These are phyloP conservation scores for Megaptera novaeangliae DNA, from an alignment of 2,113 vertebrate genomes.

Conservation along the genomic window DNA sequence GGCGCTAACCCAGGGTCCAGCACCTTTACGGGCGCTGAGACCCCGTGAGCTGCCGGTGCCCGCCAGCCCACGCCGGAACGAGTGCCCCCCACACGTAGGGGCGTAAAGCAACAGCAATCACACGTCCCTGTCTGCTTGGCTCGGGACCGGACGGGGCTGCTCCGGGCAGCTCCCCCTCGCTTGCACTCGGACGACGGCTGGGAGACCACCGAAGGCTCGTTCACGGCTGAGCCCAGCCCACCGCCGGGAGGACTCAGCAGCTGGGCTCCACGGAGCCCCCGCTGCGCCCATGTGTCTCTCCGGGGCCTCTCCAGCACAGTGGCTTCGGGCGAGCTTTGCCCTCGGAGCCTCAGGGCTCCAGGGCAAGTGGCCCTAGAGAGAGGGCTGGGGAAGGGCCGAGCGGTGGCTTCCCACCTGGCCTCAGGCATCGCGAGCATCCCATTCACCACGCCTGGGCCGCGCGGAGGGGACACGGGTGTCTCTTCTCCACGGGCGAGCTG, in stretches of 20 bases:
- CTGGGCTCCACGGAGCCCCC: too few species aligned
- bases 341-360: background rate
- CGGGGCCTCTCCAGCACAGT: rapidly evolving
- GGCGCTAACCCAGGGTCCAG: too few species aligned
- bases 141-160: background rate
- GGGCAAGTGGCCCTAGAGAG: background rate
- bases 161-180: rapidly evolving
- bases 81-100: background rate
- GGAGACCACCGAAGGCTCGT: background rate
- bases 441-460: background rate
- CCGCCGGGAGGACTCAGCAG: background rate
- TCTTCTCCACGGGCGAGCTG: background rate
- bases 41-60: background rate
- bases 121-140: background rate
- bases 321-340: background rate
- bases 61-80: too few species aligned
- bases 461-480: too few species aligned
- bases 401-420: background rate
- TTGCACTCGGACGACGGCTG: rapidly evolving
- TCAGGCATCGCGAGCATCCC: background rate
- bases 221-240: background rate
- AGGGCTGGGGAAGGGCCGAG: background rate
- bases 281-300: background rate
- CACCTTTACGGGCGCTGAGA: background rate
- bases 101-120: rapidly evolving